Evolutionary conservation across 2,888 invertebrate species (phyloP).

Genomic region (Drosophila rubida): DNA sequence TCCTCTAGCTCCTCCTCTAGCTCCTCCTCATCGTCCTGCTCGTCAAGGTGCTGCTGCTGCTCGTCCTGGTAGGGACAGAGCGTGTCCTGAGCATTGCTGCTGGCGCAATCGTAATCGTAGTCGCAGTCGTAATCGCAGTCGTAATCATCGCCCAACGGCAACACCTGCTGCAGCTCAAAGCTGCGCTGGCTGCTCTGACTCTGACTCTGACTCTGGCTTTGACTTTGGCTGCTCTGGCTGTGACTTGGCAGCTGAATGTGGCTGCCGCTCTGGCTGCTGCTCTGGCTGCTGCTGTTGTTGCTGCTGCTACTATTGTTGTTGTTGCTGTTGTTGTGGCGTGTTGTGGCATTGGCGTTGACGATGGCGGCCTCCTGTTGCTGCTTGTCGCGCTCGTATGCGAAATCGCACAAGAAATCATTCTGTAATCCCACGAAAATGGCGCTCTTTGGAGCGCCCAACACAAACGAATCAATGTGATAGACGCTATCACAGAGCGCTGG

Average conservation of each 20-base stretch:
- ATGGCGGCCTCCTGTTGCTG: slow-evolving; percentile 17
- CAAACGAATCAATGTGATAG: slow-evolving; percentile 84
- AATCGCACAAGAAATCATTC: slow-evolving; percentile 81
- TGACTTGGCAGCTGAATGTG: not conserved
- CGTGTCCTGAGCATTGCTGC: slow-evolving; percentile 37
- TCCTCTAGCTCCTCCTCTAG: slow-evolving; percentile 46
- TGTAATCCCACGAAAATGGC: slow-evolving; percentile 84
- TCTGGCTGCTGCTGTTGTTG: slow-evolving; percentile 10
- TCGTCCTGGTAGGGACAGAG: slow-evolving; percentile 19
- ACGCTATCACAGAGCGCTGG: slow-evolving; percentile 80
- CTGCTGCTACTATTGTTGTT: slow-evolving; percentile 2
- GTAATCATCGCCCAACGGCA: slow-evolving; percentile 27
- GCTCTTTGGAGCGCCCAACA: slow-evolving; percentile 82
- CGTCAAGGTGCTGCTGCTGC: slow-evolving; percentile 12
- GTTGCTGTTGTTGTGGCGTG: slow-evolving; percentile 2
- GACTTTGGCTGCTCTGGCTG: not conserved
- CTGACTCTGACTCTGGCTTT: not conserved
- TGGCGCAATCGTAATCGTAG: slow-evolving; percentile 51
- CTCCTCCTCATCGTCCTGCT: slow-evolving; percentile 27
- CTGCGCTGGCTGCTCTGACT: slow-evolving; percentile 17
- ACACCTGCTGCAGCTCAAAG: slow-evolving; percentile 33
- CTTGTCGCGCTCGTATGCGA: slow-evolving; percentile 63
- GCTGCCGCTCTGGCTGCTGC: slow-evolving; percentile 9
- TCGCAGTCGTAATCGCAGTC: slow-evolving; percentile 53
- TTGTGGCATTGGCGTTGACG: slow-evolving; percentile 1